phyloP scores from a whole-genome alignment of 2,113 vertebrate species.

The Myrmecobius fasciatus region DNA sequence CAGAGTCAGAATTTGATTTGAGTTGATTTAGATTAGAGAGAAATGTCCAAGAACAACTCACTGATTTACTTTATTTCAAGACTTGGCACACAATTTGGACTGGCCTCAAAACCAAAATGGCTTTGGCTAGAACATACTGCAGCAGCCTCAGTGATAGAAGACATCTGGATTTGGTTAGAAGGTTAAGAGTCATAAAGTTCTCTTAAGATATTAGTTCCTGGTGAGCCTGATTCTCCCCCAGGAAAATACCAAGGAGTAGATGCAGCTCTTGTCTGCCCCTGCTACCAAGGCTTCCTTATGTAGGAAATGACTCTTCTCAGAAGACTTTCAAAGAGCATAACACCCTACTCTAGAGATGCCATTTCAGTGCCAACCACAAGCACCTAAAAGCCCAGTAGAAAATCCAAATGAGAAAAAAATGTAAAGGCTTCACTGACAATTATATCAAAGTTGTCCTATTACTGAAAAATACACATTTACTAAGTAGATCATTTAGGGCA shows the following conservation, averaged over 20 bases:
- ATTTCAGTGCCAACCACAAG: not conserved
- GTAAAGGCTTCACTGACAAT: not conserved
- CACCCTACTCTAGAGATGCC: not conserved
- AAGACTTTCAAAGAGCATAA: not conserved
- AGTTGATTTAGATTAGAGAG: slow-evolving; percentile 82
- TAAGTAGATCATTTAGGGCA: not conserved
- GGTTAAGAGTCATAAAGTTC: slow-evolving; percentile 81
- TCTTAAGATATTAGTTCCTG: slow-evolving; percentile 81
- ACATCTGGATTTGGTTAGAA: slow-evolving; percentile 87
- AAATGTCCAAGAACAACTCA: slow-evolving; percentile 86
- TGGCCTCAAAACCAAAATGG: slow-evolving; percentile 82
- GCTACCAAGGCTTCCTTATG: not conserved
- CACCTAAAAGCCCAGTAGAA: not conserved
- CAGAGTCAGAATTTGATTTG: slow-evolving; percentile 83
- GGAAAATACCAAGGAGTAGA: slow-evolving; percentile 30
- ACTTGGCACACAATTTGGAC: slow-evolving; percentile 84
- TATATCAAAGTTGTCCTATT: not conserved
- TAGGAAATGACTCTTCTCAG: not conserved
- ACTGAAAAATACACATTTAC: not conserved
- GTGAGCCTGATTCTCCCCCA: slow-evolving; percentile 52
- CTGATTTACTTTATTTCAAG: slow-evolving; percentile 88
- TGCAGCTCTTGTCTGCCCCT: not conserved
- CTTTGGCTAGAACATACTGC: slow-evolving; percentile 82
- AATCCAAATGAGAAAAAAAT: not conserved
- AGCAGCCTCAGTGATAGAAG: slow-evolving; percentile 80